A percentile compares a stretch with the other conserved stretches of the same genome.
These are phyloP conservation scores for Brenthis ino DNA, from an alignment of 2,888 invertebrate genomes.

Conservation along the genomic window DNA sequence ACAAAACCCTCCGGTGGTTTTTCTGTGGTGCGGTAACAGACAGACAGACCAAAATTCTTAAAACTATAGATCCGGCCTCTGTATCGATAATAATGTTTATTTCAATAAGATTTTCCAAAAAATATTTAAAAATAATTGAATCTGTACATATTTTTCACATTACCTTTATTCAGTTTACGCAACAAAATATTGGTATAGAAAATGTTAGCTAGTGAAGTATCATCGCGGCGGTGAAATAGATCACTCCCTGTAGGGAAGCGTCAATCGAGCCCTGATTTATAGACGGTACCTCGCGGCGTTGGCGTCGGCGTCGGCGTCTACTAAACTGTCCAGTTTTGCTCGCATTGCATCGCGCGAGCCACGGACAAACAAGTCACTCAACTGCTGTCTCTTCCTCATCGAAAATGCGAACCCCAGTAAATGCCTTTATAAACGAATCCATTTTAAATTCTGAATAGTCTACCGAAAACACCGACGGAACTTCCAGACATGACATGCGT, in stretches of 20 bases:
- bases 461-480: conserved; percentile 73
- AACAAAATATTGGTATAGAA: conserved; percentile 42
- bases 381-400: conserved; percentile 75
- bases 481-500: conserved; percentile 78
- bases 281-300: conserved; percentile 58
- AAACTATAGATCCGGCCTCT: too few relatives aligned
- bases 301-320: conserved; percentile 62
- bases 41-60: too few relatives aligned
- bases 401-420: conserved; percentile 76
- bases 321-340: conserved; percentile 79
- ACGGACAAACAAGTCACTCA: conserved; percentile 81
- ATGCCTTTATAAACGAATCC: conserved; percentile 78
- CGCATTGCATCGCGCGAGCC: conserved; percentile 62
- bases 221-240: conserved; percentile 75
- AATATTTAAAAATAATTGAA: neutral
- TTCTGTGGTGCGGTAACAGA: too few relatives aligned
- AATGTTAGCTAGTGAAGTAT: conserved; percentile 74
- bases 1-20: too few relatives aligned
- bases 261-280: conserved; percentile 80
- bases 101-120: too few relatives aligned
- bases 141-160: neutral
- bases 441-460: conserved; percentile 77
- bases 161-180: conserved; percentile 2
- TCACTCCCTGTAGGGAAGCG: conserved; percentile 81
- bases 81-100: too few relatives aligned